Evolutionary conservation across 2,888 invertebrate species (phyloP).

Genomic region (Hirtodrosophila trivittata): DNA sequence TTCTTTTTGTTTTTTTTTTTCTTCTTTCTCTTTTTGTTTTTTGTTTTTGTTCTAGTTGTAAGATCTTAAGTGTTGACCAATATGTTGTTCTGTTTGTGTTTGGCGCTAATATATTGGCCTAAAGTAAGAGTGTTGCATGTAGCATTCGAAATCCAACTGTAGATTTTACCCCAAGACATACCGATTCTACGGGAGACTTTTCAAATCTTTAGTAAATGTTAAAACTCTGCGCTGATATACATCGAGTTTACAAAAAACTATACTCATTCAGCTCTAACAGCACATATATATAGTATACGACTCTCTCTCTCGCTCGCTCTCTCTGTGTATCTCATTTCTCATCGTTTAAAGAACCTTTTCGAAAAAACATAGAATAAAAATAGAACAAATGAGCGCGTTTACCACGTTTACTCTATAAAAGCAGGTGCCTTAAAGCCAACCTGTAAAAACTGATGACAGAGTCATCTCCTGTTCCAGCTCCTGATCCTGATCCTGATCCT

Average conservation of each 20-base stretch:
- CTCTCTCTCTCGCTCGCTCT: conserved; percentile 1
- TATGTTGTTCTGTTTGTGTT: conserved; percentile 44
- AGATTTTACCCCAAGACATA: conserved; percentile 25
- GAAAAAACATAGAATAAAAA: conserved; percentile 27
- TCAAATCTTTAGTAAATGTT: conserved; percentile 16
- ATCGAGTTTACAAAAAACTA: conserved; percentile 45
- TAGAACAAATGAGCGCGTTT: conserved; percentile 26
- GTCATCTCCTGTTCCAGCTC: background rate
- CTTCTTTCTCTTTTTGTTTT: conserved; percentile 2
- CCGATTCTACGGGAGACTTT: too few relatives aligned
- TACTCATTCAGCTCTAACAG: conserved; percentile 37
- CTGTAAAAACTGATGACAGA: conserved; percentile 43
- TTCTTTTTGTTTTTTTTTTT: conserved; percentile 4
- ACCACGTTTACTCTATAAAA: conserved; percentile 39
- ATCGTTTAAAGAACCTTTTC: conserved; percentile 20
- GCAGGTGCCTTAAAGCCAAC: conserved; percentile 38
- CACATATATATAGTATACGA: conserved; percentile 12
- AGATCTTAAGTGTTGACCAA: conserved; percentile 53
- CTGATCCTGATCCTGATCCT: background rate
- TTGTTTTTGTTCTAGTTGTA: conserved; percentile 32
- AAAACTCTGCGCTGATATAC: conserved; percentile 23
- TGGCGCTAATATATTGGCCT: conserved; percentile 60
- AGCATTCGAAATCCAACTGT: conserved; percentile 47
- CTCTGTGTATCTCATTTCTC: conserved; percentile 10
- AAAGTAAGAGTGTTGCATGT: conserved; percentile 65